phyloP scores from a whole-genome alignment of 2,797 vertebrate species.

The Typhlichthys subterraneus region DNA sequence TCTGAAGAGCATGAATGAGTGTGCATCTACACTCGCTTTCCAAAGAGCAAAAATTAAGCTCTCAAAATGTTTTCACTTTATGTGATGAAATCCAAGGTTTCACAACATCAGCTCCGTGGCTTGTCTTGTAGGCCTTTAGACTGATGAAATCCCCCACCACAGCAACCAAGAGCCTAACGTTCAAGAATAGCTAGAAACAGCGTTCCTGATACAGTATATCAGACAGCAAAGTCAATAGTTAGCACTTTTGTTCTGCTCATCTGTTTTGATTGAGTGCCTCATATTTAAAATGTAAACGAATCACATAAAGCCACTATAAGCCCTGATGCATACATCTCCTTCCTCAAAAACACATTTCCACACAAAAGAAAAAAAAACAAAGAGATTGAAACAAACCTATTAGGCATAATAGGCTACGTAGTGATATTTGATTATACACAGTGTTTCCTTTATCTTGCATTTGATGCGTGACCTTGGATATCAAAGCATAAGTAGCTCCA shows the following conservation, averaged over 20 bases:
- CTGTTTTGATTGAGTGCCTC: background rate
- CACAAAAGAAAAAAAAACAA: background rate
- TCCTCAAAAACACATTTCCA: background rate
- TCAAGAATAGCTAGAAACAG: background rate
- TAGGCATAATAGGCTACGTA: slow-evolving; percentile 11
- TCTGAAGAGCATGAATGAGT: slow-evolving; percentile 7
- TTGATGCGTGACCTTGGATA: slow-evolving; percentile 54
- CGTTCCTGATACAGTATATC: background rate
- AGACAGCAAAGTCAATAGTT: background rate
- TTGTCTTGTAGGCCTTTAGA: background rate
- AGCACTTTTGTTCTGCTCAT: too few species aligned
- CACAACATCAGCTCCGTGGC: slow-evolving; percentile 31
- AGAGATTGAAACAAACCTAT: background rate
- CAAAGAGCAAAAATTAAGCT: background rate
- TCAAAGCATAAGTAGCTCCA: slow-evolving; percentile 53
- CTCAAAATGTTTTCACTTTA: slow-evolving; percentile 16
- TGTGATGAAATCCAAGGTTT: slow-evolving; percentile 43
- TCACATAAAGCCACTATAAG: background rate
- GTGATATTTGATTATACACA: slow-evolving; percentile 10
- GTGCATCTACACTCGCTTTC: too few species aligned
- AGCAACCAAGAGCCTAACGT: background rate
- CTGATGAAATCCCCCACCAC: slow-evolving; percentile 11
- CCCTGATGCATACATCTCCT: background rate
- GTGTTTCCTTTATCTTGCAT: slow-evolving; percentile 18
- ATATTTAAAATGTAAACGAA: background rate